Evolutionary conservation across 2,888 invertebrate species (phyloP).

Genomic region (Stenodera caucasica): DNA sequence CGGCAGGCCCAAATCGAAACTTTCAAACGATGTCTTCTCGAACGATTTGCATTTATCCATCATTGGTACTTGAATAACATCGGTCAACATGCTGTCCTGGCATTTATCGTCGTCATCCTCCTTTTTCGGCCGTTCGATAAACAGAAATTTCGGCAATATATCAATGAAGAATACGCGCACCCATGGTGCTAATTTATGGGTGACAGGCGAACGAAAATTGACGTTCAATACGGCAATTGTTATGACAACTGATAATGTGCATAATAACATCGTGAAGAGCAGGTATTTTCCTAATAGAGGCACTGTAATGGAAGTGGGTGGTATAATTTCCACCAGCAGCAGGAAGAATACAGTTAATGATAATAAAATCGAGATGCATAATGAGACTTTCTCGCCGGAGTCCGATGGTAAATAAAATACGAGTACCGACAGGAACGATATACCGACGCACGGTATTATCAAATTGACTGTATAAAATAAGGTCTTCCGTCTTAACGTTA

Average conservation of each 20-base stretch:
- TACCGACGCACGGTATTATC: constrained; percentile 96
- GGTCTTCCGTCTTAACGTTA: constrained; percentile 91
- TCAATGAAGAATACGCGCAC: constrained; percentile 84
- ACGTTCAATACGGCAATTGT: constrained; percentile 93
- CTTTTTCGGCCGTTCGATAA: constrained; percentile 86
- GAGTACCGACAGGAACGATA: constrained; percentile 93
- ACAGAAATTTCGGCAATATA: constrained; percentile 81
- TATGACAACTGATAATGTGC: constrained; percentile 89
- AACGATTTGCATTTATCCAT: constrained; percentile 69
- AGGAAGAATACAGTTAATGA: constrained; percentile 94
- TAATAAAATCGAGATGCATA: constrained; percentile 91
- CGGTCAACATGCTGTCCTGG: constrained; percentile 67
- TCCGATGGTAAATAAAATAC: constrained; percentile 98
- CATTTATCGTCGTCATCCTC: constrained; percentile 65
- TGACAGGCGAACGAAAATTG: constrained; percentile 89
- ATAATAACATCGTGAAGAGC: constrained; percentile 92
- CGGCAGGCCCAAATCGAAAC: constrained; percentile 50
- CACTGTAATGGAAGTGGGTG: constrained; percentile 90
- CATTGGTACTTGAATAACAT: constrained; percentile 63
- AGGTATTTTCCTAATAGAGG: constrained; percentile 90
- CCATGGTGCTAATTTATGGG: constrained; percentile 91
- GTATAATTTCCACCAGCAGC: constrained; percentile 90
- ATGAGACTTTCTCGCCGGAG: constrained; percentile 96
- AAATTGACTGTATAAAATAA: constrained; percentile 97
- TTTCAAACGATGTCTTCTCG: constrained; percentile 64